Evolutionary conservation across 2,797 vertebrate species (phyloP), one percentile per base, ranked within the genome.

Genomic region (Pseudomugil gertrudae): DNA sequence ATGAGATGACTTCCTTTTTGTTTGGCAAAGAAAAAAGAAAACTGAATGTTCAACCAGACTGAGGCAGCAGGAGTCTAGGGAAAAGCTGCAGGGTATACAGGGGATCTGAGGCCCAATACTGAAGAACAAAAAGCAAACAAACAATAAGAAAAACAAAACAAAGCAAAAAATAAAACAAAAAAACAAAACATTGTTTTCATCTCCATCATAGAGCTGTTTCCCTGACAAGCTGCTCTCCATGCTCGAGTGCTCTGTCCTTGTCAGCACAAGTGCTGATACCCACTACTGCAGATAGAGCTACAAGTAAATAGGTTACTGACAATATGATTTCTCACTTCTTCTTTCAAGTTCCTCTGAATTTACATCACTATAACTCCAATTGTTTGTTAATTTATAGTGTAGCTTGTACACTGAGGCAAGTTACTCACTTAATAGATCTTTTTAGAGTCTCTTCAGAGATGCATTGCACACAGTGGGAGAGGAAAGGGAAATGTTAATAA

Each of bases 281-380:
- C 62, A 52, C 59, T 38, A 30, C 65, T 69, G 75, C 84, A 76
- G 74, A 69, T 50, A 23, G 66, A 72, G 68, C 74, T 67, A 33
- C 54, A 80, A 75, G 74, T 78, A 87, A 91, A 91, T 84, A 82
- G 86, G 83, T 86, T 86, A 79, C 68, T 72, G 54, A 55, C 67
- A 63, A 87, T 85, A 84, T 38, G 64, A 70, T 82, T 79, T 72
- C 63, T 80, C 24, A 66, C 83, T 81, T 67, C 62, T 59, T 40
- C 54, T 53, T 32, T 21, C 13, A 30, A 57, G 38, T 66, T 79
- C 24, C 40, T 57, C 59, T 56, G 4, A 33, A 4, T 60, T 70
- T 72, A 21, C 40, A 52, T 63, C 40, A 48, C 53, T 35, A 13
- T 29, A 45, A 70, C 50, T 36, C 59, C 23, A 38, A 29, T 62